Conservation (phyloP, 2,113 vertebrate species). For the Himantopus leucocephalus region DNA sequence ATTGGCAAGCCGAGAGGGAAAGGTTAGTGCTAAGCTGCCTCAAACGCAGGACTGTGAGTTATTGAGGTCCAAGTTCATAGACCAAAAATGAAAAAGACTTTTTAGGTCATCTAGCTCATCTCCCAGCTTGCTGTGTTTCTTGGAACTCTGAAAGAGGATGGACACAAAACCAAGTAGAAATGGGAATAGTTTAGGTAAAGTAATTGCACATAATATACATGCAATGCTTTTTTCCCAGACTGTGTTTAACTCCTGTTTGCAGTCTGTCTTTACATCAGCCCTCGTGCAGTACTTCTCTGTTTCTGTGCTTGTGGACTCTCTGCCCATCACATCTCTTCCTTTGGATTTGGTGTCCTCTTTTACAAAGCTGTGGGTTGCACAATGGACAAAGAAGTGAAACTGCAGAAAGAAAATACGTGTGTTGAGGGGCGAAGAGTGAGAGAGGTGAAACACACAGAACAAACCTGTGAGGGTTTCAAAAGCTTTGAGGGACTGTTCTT, state of each 20-base stretch:
- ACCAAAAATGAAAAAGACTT: neutral
- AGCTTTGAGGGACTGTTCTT: neutral
- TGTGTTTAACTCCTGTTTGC: neutral
- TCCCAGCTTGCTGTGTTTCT: neutral
- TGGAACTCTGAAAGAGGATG: neutral
- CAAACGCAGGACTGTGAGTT: neutral
- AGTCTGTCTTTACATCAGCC: neutral
- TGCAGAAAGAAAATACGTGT: neutral
- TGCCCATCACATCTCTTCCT: neutral
- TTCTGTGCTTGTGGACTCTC: neutral
- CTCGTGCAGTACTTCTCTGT: neutral
- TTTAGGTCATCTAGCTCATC: neutral
- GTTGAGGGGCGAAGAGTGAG: neutral
- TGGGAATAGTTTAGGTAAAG: neutral
- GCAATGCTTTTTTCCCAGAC: neutral
- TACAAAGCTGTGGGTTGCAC: neutral
- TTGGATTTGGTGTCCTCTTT: neutral
- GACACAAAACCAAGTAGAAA: neutral
- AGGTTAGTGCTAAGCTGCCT: slow-evolving; percentile 22
- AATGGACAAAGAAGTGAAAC: neutral
- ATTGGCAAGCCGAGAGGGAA: slow-evolving; percentile 2
- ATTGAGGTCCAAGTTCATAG: neutral
- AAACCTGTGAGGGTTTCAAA: neutral
- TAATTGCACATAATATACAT: accelerated
- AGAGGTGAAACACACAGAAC: neutral